phyloP scores from a whole-genome alignment of 2,888 invertebrate genomes.

The Calliopum simillimum region DNA sequence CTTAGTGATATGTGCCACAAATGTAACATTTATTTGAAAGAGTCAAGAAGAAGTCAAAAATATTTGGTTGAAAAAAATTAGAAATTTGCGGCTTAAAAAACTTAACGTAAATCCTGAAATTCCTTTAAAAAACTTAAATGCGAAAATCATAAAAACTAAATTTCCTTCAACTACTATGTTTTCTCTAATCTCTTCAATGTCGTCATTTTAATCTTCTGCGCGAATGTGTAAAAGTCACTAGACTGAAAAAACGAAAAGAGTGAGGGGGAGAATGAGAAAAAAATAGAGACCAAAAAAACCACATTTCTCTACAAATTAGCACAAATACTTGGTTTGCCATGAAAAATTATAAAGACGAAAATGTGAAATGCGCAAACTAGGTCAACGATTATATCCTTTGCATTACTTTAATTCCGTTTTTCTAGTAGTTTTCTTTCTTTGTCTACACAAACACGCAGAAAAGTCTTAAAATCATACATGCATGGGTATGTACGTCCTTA shows the following conservation, averaged over 20 bases:
- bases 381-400: constrained; percentile 18
- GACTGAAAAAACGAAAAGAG: not conserved
- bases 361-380: constrained; percentile 18
- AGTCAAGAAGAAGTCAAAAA: no score
- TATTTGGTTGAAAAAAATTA: no score
- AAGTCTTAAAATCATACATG: not conserved
- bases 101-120: no score
- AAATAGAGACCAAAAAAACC: not conserved
- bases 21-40: no score
- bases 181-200: no score
- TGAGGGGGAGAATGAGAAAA: no score
- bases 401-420: not conserved
- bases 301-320: constrained; percentile 4
- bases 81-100: no score
- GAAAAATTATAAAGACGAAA: not conserved
- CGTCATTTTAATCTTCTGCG: not conserved
- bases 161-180: no score
- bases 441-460: constrained; percentile 1
- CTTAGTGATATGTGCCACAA: no score
- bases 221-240: not conserved
- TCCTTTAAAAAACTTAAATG: no score
- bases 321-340: constrained; percentile 8
- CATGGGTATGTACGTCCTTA: no score
- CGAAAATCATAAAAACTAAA: no score
- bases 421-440: not conserved